These are phyloP conservation scores for Schizotus pectinicornis DNA, from an alignment of 2,888 invertebrate species.

Conservation along the genomic window DNA sequence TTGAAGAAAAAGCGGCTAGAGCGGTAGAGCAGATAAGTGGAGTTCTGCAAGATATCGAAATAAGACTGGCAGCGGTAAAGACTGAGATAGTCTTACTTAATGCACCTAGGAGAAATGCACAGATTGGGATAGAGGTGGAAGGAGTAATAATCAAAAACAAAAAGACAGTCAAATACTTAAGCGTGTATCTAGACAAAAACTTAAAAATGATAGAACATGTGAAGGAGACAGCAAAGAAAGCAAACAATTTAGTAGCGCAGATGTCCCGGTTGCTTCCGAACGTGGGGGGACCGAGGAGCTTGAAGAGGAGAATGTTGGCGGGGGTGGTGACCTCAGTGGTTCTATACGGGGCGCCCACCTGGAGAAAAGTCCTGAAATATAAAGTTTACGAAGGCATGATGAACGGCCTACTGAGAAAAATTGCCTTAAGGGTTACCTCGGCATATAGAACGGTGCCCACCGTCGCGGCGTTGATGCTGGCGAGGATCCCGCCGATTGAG, in stretches of 20 bases:
- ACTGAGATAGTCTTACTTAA: not conserved
- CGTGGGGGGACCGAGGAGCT: not conserved
- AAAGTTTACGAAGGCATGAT: not conserved
- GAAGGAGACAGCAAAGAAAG: slow-evolving; percentile 24
- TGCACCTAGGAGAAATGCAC: not conserved
- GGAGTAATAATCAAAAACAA: not conserved
- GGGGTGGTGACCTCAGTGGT: not conserved
- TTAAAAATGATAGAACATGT: not conserved
- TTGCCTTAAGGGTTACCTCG: not conserved
- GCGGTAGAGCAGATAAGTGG: too few species aligned
- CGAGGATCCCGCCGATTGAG: not conserved
- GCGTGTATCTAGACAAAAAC: slow-evolving; percentile 16
- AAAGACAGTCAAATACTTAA: slow-evolving; percentile 19
- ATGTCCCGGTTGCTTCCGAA: slow-evolving; percentile 10
- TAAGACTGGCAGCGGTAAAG: not conserved
- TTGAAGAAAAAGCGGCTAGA: not conserved
- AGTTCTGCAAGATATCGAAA: too few species aligned
- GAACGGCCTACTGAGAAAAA: not conserved
- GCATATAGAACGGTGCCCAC: not conserved
- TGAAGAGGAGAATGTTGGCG: slow-evolving; percentile 2
- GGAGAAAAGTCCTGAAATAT: not conserved
- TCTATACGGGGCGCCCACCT: slow-evolving; percentile 3
- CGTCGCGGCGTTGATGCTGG: not conserved
- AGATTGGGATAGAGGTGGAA: slow-evolving; percentile 5
- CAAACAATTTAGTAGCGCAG: slow-evolving; percentile 4